Evolutionary conservation across 2,797 vertebrate genomes (phyloP), one percentile per base, ranked within the genome.

Genomic region (Sandelia bainsii): DNA sequence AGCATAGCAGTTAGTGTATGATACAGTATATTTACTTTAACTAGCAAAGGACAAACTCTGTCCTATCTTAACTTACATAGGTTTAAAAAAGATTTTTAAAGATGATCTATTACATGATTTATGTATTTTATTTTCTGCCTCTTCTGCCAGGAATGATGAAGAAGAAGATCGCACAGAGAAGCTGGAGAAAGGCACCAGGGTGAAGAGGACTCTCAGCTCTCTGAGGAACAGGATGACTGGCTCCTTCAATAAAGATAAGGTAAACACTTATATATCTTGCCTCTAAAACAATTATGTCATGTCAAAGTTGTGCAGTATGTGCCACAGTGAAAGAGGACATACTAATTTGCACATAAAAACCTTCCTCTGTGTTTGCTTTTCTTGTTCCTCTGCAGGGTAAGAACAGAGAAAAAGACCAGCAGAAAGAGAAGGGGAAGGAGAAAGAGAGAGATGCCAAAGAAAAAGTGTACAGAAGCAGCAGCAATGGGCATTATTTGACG

Each of bases 191-290:
- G 93, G 96, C 20, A 95, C 96, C 0, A 95, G 95, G 61, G 97
- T 98, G 86, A 97, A 96, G 86, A 93, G 97, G 17, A 97, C 95
- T 0, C 94, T 99, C 62, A 99, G 98, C 78, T 97, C 95, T 14
- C 92, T 99, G 72, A 95, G 94, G 83, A 98, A 87, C 92, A 93
- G 97, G 25, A 85, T 99, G 93, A 95, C 97, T 0, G 96, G 97
- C 32, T 97, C 97, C 83, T 97, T 97, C 93, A 97, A 96, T 85
- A 98, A 98, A 93, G 98, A 98, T 54, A 99, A 97, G 97, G 98
- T 98, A 86, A 92, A 87, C 22, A 48, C 54, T 65, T 74, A 57
- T 27, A 76, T 23, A 61, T 63, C 45, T 74, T 68, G 52, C 44
- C 52, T 64, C 40, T 63, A 29, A 67, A 70, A 48, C 6, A 17